phyloP scores from a whole-genome alignment of 2,888 invertebrate species.

The Dione vanillae region DNA sequence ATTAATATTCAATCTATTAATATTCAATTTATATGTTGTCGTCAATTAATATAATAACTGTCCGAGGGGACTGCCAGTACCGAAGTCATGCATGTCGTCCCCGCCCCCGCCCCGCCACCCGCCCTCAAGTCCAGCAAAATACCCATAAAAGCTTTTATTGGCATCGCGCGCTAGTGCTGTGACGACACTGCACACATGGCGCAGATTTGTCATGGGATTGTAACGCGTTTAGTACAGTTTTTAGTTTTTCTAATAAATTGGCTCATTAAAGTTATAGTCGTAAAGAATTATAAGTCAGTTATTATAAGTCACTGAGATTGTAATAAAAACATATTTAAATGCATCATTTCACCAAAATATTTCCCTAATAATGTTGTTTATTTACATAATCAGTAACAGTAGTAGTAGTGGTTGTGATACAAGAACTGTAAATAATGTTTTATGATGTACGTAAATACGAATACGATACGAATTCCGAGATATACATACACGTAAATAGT shows the following conservation, averaged over 20 bases:
- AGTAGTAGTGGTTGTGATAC: too few species aligned
- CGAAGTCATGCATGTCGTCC: neutral
- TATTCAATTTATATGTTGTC: neutral
- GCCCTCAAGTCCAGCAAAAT: constrained; percentile 32
- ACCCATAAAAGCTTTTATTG: constrained; percentile 50
- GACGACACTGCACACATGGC: constrained; percentile 34
- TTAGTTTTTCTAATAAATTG: constrained; percentile 1
- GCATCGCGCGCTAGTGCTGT: constrained; percentile 19
- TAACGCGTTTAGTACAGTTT: neutral
- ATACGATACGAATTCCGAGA: too few species aligned
- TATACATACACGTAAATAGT: neutral
- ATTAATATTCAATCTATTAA: too few species aligned
- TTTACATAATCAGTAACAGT: too few species aligned
- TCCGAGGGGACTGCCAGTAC: neutral
- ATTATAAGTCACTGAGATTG: neutral
- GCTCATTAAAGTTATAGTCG: neutral
- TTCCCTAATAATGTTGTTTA: too few species aligned
- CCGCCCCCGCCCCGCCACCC: constrained; percentile 1
- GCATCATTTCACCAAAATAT: too few species aligned
- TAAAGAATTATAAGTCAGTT: neutral
- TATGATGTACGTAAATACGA: too few species aligned
- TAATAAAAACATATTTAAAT: neutral
- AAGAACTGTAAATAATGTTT: too few species aligned
- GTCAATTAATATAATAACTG: neutral
- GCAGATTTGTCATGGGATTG: constrained; percentile 31